Evolutionary conservation across 1,140 invertebrate species (phyloP).

Genomic region (Wasmannia auropunctata): DNA sequence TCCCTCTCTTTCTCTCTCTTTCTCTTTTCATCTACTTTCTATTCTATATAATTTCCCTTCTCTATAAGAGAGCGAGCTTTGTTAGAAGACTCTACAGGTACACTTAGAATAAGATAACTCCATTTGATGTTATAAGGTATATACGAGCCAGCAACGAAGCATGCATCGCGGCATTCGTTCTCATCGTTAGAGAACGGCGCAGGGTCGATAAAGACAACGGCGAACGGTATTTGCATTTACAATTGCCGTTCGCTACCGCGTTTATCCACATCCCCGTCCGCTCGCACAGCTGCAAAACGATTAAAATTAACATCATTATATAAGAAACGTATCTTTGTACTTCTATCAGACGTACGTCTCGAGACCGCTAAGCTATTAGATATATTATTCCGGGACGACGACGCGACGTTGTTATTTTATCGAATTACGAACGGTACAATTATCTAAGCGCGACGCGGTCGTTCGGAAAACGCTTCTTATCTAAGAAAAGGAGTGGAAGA

Average conservation of each 20-base stretch:
- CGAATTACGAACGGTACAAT: not conserved
- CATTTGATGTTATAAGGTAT: slow-evolving; percentile 34
- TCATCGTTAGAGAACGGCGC: slow-evolving; percentile 54
- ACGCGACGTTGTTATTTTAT: not conserved
- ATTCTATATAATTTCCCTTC: slow-evolving; percentile 26
- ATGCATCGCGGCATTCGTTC: slow-evolving; percentile 56
- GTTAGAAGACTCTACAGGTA: not conserved
- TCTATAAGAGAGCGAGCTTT: not conserved
- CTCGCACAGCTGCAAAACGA: slow-evolving; percentile 3
- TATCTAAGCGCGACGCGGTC: not conserved
- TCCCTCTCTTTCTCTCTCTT: not conserved
- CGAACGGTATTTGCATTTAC: slow-evolving; percentile 24
- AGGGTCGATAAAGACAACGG: slow-evolving; percentile 31
- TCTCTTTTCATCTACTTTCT: slow-evolving; percentile 8
- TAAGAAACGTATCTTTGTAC: not conserved
- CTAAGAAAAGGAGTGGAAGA: not conserved
- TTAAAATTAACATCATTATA: slow-evolving; percentile 7
- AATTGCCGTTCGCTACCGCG: slow-evolving; percentile 26
- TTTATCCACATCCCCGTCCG: slow-evolving; percentile 1
- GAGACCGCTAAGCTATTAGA: not conserved
- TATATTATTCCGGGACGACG: not conserved
- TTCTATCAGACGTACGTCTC: not conserved
- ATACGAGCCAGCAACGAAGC: slow-evolving; percentile 59
- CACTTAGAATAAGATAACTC: slow-evolving; percentile 22
- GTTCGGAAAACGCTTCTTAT: slow-evolving; percentile 11